Evolutionary conservation across 2,888 invertebrate species (phyloP).

Genomic region (Latheticus oryzae): DNA sequence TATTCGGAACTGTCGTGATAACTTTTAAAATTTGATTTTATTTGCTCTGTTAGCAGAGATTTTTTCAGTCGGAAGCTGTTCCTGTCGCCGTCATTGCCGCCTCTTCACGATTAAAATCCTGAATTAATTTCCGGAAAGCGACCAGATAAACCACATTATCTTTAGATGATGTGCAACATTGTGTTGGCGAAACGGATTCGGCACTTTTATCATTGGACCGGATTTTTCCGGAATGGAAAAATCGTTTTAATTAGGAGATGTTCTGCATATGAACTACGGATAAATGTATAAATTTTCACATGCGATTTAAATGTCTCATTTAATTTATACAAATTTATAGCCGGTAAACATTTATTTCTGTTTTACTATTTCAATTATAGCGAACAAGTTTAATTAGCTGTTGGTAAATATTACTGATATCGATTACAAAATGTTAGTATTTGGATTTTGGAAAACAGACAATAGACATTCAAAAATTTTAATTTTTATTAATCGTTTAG

Average conservation of each 20-base stretch:
- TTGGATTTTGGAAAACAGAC: too few species aligned
- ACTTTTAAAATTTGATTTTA: conserved; percentile 25
- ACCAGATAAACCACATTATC: conserved; percentile 33
- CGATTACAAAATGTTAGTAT: too few species aligned
- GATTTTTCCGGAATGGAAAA: conserved; percentile 3
- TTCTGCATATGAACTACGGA: conserved; percentile 3
- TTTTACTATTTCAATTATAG: conserved; percentile 9
- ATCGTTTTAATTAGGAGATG: conserved; percentile 19
- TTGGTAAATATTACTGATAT: conserved; percentile 30
- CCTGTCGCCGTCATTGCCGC: conserved; percentile 24
- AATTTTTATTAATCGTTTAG: too few species aligned
- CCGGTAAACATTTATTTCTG: conserved; percentile 18
- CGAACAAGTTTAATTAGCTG: conserved; percentile 23
- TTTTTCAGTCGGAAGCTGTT: conserved; percentile 22
- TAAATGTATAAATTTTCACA: conserved; percentile 24
- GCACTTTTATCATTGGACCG: conserved; percentile 15
- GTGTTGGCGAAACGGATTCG: conserved; percentile 14
- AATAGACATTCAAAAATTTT: too few species aligned
- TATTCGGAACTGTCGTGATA: conserved; percentile 14
- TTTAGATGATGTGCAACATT: conserved; percentile 14
- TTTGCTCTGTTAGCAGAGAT: conserved; percentile 15
- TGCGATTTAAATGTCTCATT: conserved; percentile 24
- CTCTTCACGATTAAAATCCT: conserved; percentile 34
- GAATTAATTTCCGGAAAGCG: conserved; percentile 37
- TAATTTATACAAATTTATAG: conserved; percentile 29